Evolutionary conservation across 92 coral and sea anemone genomes (phyloP).

Genomic region (Pocillopora meandrina): DNA sequence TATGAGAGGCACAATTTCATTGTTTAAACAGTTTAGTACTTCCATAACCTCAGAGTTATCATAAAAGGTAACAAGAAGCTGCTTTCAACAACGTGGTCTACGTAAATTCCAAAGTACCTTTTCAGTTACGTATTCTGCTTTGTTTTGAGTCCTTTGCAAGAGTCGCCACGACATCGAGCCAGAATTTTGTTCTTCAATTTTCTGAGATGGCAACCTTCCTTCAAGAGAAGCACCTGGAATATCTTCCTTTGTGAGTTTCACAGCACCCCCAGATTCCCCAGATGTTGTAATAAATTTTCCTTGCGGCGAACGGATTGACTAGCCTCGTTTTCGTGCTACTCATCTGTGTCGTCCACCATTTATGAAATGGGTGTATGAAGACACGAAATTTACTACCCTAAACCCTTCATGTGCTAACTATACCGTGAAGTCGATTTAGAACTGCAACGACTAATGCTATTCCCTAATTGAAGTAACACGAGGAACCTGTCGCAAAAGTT

Average conservation of each 20-base stretch:
- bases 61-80: neutral
- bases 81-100: neutral
- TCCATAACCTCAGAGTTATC: neutral
- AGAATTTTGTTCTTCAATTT: neutral
- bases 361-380: neutral
- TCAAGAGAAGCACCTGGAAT: neutral
- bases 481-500: no score
- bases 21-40: neutral
- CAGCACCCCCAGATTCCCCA: neutral
- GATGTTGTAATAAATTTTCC: neutral
- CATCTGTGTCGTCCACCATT: neutral
- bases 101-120: neutral
- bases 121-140: neutral
- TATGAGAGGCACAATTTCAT: neutral
- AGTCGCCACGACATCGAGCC: constrained; percentile 4
- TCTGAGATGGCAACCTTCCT: neutral
- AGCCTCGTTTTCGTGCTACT: constrained; percentile 14
- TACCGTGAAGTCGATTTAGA: no score
- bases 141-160: constrained; percentile 10
- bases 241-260: neutral
- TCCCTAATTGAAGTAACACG: no score
- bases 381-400: no score
- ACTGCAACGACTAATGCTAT: no score
- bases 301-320: neutral
- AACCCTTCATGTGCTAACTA: no score